phyloP scores from a whole-genome alignment of 2,888 invertebrate species.

The Nebria salina region DNA sequence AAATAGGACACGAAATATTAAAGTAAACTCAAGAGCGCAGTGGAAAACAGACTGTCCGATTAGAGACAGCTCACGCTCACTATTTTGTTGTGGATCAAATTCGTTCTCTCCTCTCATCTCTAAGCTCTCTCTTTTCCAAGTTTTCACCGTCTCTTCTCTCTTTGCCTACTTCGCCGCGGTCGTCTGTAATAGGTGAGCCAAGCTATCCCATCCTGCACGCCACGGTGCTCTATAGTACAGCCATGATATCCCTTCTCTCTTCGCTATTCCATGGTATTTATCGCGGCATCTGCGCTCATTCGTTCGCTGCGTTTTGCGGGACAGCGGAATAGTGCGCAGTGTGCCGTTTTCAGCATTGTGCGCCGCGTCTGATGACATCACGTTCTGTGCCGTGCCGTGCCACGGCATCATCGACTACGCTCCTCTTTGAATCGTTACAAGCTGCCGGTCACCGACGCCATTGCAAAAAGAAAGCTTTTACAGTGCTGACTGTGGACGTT shows the following conservation, averaged over 20 bases:
- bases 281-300: slow-evolving; percentile 55
- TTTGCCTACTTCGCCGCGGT: slow-evolving; percentile 61
- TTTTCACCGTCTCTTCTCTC: slow-evolving; percentile 60
- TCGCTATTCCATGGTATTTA: slow-evolving; percentile 56
- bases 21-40: slow-evolving; percentile 60
- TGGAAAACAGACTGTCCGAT: slow-evolving; percentile 63
- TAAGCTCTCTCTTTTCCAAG: slow-evolving; percentile 62
- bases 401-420: slow-evolving; percentile 23
- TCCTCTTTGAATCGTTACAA: slow-evolving; percentile 47
- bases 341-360: slow-evolving; percentile 43
- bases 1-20: slow-evolving; percentile 56
- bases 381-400: slow-evolving; percentile 49
- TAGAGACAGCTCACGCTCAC: slow-evolving; percentile 62
- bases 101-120: slow-evolving; percentile 65
- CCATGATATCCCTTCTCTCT: slow-evolving; percentile 51
- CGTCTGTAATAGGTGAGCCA: slow-evolving; percentile 54
- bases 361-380: slow-evolving; percentile 57
- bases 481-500: slow-evolving; percentile 44
- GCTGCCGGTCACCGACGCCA: slow-evolving; percentile 52
- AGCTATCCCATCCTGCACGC: background rate
- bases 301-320: slow-evolving; percentile 48
- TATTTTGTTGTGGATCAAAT: slow-evolving; percentile 66
- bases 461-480: slow-evolving; percentile 49
- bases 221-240: slow-evolving; percentile 53
- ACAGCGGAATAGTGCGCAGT: slow-evolving; percentile 34